Evolutionary conservation across 2,888 invertebrate species (phyloP).

Genomic region (Chymomyza procnemis): DNA sequence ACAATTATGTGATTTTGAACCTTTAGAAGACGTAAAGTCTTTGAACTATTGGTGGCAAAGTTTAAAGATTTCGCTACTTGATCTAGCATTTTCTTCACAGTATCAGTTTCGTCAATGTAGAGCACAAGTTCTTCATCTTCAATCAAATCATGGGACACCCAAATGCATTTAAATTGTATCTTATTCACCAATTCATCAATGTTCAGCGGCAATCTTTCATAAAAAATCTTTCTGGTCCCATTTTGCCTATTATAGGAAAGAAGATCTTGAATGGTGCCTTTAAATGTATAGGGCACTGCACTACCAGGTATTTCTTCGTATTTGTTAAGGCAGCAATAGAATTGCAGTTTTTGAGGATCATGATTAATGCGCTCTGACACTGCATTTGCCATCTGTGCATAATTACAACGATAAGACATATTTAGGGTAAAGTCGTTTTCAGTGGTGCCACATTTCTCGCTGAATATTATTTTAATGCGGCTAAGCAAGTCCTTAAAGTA

Average conservation of each 20-base stretch:
- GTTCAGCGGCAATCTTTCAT: slow-evolving; percentile 97
- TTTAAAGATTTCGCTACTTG: slow-evolving; percentile 96
- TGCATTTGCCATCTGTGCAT: slow-evolving; percentile 95
- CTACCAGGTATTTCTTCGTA: slow-evolving; percentile 76
- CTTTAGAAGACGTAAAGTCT: slow-evolving; percentile 90
- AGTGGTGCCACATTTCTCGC: slow-evolving; percentile 95
- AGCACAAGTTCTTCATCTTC: slow-evolving; percentile 97
- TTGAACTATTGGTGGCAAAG: slow-evolving; percentile 90
- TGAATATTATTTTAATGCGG: slow-evolving; percentile 95
- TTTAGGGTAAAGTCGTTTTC: slow-evolving; percentile 92
- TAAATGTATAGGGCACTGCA: slow-evolving; percentile 76
- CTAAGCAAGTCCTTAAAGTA: slow-evolving; percentile 94
- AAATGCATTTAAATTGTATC: slow-evolving; percentile 93
- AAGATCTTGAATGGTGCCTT: slow-evolving; percentile 87
- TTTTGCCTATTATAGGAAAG: slow-evolving; percentile 90
- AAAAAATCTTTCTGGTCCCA: slow-evolving; percentile 94
- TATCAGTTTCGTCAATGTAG: slow-evolving; percentile 97
- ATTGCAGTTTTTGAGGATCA: slow-evolving; percentile 96
- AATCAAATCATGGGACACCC: slow-evolving; percentile 92
- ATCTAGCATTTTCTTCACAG: slow-evolving; percentile 92
- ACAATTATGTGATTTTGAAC: slow-evolving; percentile 86
- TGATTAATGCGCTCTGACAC: slow-evolving; percentile 94
- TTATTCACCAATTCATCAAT: slow-evolving; percentile 98
- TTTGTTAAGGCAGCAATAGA: slow-evolving; percentile 94
- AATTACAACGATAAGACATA: slow-evolving; percentile 94